Base-by-base conservation (phyloP, 2,113 vertebrate species). In the Cavia porcellus region DNA sequence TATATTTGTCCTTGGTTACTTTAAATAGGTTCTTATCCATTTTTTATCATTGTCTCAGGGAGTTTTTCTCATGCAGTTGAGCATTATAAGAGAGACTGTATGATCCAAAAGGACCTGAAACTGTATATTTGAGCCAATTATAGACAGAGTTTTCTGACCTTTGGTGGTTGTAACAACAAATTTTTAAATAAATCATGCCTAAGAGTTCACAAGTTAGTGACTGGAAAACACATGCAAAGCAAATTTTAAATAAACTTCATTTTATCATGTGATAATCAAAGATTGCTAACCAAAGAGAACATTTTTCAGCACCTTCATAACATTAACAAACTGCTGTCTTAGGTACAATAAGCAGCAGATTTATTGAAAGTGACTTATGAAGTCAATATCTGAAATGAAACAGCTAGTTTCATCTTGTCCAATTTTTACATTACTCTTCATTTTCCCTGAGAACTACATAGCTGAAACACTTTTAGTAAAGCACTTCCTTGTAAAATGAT, bases 381-480 rank as follows among this genome's bases (percentile, higher is more conserved):
- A 97, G 97, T 98, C 98, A 98, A 95, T 98, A 98, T 97, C 96
- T 97, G 95, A 96, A 98, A 97, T 98, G 96, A 98, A 98, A 97
- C 86, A 98, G 89, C 92, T 98, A 96, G 95, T 98, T 98, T 98
- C 90, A 97, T 98, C 97, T 98, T 97, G 96, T 98, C 96, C 96
- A 98, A 94, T 98, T 98, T 98, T 98, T 97, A 98, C 94, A 98
- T 98, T 98, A 98, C 91, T 98, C 97, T 98, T 98, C 82, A 97
- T 98, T 98, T 98, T 98, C 96, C 32, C 83, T 93, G 94, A 96
- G 95, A 98, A 97, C 90, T 97, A 98, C 94, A 98, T 92, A 92
- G 92, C 93, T 1, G 38, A 98, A 98, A 97, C 90, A 97, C 59
- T 97, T 98, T 97, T 97, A 97, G 96, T 96, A 97, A 97, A 97